Evolutionary conservation across 2,113 vertebrate genomes (phyloP).

Genomic region (Gallinago paraguaiae): DNA sequence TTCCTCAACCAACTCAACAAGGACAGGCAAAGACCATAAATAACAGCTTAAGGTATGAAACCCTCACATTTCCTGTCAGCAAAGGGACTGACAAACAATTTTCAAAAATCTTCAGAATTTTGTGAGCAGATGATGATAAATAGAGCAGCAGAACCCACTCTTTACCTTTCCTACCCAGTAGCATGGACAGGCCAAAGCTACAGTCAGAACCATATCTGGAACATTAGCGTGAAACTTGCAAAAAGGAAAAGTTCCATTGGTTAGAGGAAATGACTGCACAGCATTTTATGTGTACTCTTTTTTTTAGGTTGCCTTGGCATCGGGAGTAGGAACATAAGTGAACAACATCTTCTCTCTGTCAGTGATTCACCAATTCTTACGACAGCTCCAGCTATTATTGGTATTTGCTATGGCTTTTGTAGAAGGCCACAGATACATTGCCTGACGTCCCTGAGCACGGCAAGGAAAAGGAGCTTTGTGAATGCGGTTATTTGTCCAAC

Average conservation of each 20-base stretch:
- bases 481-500: neutral
- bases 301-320: neutral
- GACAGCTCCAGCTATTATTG: neutral
- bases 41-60: neutral
- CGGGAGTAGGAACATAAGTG: neutral
- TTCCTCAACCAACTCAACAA: neutral
- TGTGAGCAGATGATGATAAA: neutral
- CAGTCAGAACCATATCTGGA: neutral
- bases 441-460: neutral
- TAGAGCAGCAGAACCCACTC: neutral
- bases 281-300: neutral
- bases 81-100: neutral
- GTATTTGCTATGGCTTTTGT: neutral
- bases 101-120: neutral
- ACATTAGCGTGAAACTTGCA: neutral
- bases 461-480: neutral
- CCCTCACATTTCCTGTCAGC: neutral
- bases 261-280: neutral
- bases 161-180: neutral
- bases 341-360: neutral
- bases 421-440: neutral
- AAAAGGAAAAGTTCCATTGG: neutral
- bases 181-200: neutral
- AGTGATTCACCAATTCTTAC: neutral
- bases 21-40: neutral